Conservation (phyloP, 2,797 vertebrate species). For the Sandelia bainsii region DNA sequence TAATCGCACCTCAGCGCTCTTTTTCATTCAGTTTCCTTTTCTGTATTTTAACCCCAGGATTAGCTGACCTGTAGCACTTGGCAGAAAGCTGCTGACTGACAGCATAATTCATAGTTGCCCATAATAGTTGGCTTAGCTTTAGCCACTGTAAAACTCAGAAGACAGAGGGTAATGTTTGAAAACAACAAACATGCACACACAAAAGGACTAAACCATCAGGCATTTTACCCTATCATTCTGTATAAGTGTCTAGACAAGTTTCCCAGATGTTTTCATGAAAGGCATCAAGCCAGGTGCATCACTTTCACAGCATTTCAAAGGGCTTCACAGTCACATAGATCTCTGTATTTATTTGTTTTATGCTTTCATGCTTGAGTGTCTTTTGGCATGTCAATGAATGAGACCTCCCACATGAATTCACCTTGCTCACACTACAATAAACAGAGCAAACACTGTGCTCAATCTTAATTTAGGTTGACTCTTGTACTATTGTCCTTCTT, state of each 20-base stretch:
- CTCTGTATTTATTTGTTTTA: conserved; percentile 34
- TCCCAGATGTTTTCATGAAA: conserved; percentile 46
- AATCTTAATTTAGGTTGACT: conserved; percentile 60
- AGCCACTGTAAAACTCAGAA: conserved; percentile 34
- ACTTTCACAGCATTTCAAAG: conserved; percentile 47
- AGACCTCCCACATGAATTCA: conserved; percentile 64
- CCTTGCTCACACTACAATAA: conserved; percentile 60
- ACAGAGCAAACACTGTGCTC: conserved; percentile 45
- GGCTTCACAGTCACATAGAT: conserved; percentile 4
- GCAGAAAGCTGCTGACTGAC: conserved; percentile 78
- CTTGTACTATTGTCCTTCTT: conserved; percentile 52
- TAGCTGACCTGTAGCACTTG: conserved; percentile 72
- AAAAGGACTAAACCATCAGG: conserved; percentile 31
- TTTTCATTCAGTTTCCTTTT: conserved; percentile 58
- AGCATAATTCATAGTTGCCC: conserved; percentile 75
- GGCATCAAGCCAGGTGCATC: conserved; percentile 27
- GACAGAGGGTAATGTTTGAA: conserved; percentile 51
- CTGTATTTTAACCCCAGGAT: conserved; percentile 65
- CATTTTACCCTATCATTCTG: conserved; percentile 23
- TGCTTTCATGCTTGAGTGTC: conserved; percentile 31
- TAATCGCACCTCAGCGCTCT: conserved; percentile 68
- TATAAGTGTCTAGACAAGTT: conserved; percentile 43
- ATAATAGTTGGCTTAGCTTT: conserved; percentile 72
- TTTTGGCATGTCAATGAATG: conserved; percentile 48
- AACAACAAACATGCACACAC: conserved; percentile 35